Percentiles rank a stretch among this genome's conserved stretches.
phyloP scores from a whole-genome alignment of 2,888 invertebrate species.

The Pharmacophagus antenor region DNA sequence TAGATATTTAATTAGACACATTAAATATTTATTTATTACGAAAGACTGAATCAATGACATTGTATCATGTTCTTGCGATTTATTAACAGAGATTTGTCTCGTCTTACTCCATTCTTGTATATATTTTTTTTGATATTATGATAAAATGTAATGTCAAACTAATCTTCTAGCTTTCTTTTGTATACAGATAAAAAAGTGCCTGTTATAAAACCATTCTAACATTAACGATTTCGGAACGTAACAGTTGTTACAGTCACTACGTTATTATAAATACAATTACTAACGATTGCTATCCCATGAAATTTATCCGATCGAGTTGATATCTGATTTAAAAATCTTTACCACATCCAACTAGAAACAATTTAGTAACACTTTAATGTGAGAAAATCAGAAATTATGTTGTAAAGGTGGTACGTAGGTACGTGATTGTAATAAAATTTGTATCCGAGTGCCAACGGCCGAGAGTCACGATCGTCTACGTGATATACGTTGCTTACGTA shows the following conservation, averaged over 20 bases:
- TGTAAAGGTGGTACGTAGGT: conserved; percentile 34
- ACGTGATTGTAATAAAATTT: conserved; percentile 39
- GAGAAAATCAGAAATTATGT: conserved; percentile 40
- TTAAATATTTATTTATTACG: conserved; percentile 37
- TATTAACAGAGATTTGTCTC: too few relatives aligned
- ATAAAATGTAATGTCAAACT: too few relatives aligned
- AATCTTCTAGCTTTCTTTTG: too few relatives aligned
- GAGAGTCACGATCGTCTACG: conserved; percentile 33
- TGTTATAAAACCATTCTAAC: background rate
- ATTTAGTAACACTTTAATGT: conserved; percentile 36
- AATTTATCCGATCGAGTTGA: conserved; percentile 9
- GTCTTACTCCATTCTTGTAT: too few relatives aligned
- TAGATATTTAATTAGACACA: conserved; percentile 49
- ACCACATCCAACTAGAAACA: conserved; percentile 22
- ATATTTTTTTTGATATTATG: too few relatives aligned
- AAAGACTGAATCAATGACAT: background rate
- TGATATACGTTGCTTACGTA: conserved; percentile 36
- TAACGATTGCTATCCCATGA: conserved; percentile 10
- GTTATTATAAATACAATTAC: conserved; percentile 6
- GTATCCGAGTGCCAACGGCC: conserved; percentile 34
- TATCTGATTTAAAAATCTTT: conserved; percentile 16
- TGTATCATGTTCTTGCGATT: too few relatives aligned
- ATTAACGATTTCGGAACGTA: background rate
- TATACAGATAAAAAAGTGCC: background rate
- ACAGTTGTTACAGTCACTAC: conserved; percentile 21